Evolutionary conservation across 1,140 invertebrate genomes (phyloP), one percentile per base, ranked within the genome.

Genomic region (Tribolium castaneum): DNA sequence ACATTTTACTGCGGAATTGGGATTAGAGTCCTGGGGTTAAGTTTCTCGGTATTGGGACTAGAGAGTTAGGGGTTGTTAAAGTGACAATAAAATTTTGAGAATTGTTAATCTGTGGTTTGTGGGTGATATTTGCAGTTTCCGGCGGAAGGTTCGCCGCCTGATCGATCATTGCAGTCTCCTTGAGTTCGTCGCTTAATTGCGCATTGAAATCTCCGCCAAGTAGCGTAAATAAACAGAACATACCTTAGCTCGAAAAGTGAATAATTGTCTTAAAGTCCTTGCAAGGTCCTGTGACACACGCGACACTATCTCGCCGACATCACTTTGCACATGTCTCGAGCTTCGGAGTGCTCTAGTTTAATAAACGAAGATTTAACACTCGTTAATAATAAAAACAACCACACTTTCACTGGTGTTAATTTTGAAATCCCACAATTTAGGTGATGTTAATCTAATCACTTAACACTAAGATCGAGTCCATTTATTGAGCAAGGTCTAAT

Each of bases 391-490:
- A 75, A 62, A 79, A 80, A 75, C 78, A 76, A 79, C 45, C 25
- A 76, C 80, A 83, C 82, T 83, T 83, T 83, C 82, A 82, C 82
- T 80, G 79, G 79, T 81, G 80, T 66, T 82, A 83, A 83, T 83
- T 83, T 82, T 75, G 82, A 83, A 83, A 83, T 81, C 79, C 56
- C 70, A 59, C 70, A 25, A 77, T 66, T 76, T 80, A 73, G 75
- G 71, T 62, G 75, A 72, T 81, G 76, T 82, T 82, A 77, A 30
- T 70, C 6, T 70, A 50, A 73, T 76, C 81, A 83, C 82, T 81
- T 80, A 72, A 39, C 82, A 80, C 79, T 72, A 30, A 71, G 10
- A 70, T 77, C 35, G 51, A 59, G 70, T 75, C 25, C 71, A 77
- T 30, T 62, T 62, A 62, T 62, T 62, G 56, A 62, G 19, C 22